These are phyloP conservation scores for Daboia siamensis DNA, from an alignment of 2,113 vertebrate species.

Conservation along the genomic window DNA sequence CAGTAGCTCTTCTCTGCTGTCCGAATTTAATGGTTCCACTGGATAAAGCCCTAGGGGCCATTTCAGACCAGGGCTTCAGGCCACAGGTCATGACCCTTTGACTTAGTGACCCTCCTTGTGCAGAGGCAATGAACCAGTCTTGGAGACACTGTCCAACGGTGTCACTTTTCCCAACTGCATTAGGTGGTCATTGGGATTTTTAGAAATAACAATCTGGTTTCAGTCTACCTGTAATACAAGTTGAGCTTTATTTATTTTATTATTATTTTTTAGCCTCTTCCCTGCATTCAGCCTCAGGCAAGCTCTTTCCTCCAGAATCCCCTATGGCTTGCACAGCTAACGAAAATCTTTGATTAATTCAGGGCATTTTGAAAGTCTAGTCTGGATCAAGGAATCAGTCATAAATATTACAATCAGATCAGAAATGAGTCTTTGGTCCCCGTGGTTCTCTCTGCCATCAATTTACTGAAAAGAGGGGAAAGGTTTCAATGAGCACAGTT, in stretches of 20 bases:
- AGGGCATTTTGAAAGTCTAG: not conserved
- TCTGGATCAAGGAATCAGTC: not conserved
- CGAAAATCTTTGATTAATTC: not conserved
- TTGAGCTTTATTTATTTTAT: not conserved
- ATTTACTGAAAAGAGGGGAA: not conserved
- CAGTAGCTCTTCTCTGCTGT: not conserved
- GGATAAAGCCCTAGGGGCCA: not conserved
- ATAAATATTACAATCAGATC: not conserved
- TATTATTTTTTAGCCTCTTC: not conserved
- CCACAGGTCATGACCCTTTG: not conserved
- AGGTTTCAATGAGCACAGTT: not conserved
- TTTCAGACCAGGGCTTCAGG: not conserved
- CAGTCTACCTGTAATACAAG: not conserved
- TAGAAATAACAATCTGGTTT: not conserved
- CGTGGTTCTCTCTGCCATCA: not conserved
- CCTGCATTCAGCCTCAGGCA: not conserved
- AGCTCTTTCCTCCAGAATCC: not conserved
- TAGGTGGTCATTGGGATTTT: not conserved
- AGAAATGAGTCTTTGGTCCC: not conserved
- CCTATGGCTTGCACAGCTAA: not conserved
- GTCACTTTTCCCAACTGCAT: not conserved
- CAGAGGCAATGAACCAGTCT: not conserved
- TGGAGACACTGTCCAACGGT: not conserved
- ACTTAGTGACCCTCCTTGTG: not conserved
- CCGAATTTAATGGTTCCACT: not conserved